These are phyloP conservation scores for Halyomorpha halys DNA, from an alignment of 1,140 invertebrate genomes.

Conservation along the genomic window DNA sequence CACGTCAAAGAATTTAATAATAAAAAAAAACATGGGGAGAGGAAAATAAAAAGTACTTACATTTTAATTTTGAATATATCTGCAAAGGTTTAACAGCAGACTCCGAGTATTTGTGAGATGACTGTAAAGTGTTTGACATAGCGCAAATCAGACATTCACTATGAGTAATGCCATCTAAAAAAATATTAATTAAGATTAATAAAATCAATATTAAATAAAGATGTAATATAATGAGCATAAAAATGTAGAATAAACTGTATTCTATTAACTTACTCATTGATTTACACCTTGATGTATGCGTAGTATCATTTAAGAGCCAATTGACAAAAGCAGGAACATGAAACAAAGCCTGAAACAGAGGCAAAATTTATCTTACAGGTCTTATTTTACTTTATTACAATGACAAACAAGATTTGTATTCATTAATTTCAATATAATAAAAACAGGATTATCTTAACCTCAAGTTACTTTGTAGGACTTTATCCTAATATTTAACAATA, in stretches of 20 bases:
- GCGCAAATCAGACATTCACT: slow-evolving; percentile 72
- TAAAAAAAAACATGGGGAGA: background rate
- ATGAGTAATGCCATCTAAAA: slow-evolving; percentile 40
- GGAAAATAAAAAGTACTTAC: slow-evolving; percentile 34
- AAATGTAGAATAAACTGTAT: too few relatives aligned
- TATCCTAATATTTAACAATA: too few relatives aligned
- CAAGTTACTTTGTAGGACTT: too few relatives aligned
- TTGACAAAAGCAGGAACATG: slow-evolving; percentile 80
- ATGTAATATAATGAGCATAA: too few relatives aligned
- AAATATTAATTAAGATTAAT: slow-evolving; percentile 25
- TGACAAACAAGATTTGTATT: background rate
- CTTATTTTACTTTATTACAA: background rate
- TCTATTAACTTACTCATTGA: slow-evolving; percentile 37
- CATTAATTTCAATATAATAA: too few relatives aligned
- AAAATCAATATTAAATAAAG: background rate
- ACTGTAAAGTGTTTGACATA: slow-evolving; percentile 61
- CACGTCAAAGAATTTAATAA: background rate
- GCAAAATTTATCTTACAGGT: background rate
- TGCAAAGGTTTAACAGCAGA: slow-evolving; percentile 59
- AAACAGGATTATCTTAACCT: too few relatives aligned
- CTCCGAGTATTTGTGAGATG: slow-evolving; percentile 52
- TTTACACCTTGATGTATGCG: slow-evolving; percentile 60
- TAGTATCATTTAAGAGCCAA: slow-evolving; percentile 65
- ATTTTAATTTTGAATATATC: slow-evolving; percentile 48
- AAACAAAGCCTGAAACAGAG: slow-evolving; percentile 53